phyloP scores from a whole-genome alignment of 2,888 invertebrate genomes.

The Coenonympha arcania region DNA sequence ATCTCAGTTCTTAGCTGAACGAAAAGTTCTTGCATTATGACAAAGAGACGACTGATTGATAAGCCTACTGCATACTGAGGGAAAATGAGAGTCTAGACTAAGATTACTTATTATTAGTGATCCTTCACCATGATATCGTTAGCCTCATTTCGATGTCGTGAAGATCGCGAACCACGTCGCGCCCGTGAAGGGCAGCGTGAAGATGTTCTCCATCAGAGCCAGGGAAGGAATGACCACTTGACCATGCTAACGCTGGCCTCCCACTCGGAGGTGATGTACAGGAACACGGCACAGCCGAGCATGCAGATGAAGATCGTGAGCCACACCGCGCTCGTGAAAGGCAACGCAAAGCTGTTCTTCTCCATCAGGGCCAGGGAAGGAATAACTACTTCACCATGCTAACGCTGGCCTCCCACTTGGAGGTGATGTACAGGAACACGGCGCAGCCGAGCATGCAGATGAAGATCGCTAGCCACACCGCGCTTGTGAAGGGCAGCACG shows the following conservation, averaged over 20 bases:
- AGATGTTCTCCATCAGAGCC: no score
- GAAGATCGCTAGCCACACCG: constrained; percentile 76
- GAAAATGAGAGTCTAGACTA: no score
- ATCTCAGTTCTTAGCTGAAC: no score
- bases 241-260: no score
- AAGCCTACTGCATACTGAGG: no score
- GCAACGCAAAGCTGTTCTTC: constrained; percentile 79
- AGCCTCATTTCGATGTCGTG: constrained; percentile 65
- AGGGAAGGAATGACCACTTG: no score
- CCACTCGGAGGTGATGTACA: constrained; percentile 67
- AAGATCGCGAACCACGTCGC: constrained; percentile 77
- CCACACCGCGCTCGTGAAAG: constrained; percentile 78
- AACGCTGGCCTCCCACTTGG: constrained; percentile 64
- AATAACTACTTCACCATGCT: constrained; percentile 45
- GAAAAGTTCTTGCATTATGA: no score
- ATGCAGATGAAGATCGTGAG: constrained; percentile 69
- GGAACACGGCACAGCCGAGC: constrained; percentile 55
- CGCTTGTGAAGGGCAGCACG: constrained; percentile 75
- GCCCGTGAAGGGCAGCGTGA: constrained; percentile 76
- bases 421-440: constrained; percentile 60
- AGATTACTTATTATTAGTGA: no score
- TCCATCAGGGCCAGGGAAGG: constrained; percentile 76
- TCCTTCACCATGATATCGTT: no score
- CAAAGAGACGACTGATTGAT: no score
- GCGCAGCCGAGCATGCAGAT: constrained; percentile 65